phyloP scores from a whole-genome alignment of 2,797 vertebrate species.

The Acrossocheilus fasciatus region DNA sequence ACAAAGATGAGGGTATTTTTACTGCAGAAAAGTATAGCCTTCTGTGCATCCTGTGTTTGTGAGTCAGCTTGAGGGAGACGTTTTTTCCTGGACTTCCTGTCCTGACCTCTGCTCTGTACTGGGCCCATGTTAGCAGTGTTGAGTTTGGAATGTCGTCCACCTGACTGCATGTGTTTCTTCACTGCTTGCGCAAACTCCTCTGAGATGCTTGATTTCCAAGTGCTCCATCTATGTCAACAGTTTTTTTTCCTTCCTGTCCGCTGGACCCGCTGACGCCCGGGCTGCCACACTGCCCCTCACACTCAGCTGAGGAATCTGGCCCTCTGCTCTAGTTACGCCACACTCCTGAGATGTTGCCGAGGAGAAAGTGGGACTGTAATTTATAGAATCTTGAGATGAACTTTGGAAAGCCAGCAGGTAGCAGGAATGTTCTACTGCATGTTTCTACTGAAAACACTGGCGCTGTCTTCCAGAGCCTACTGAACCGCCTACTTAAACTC shows the following conservation, averaged over 20 bases:
- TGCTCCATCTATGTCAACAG: constrained; percentile 64
- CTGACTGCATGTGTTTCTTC: constrained; percentile 69
- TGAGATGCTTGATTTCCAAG: constrained; percentile 47
- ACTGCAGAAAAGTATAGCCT: constrained; percentile 21
- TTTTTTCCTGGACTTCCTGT: constrained; percentile 62
- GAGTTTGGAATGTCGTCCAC: constrained; percentile 68
- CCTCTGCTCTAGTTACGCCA: constrained; percentile 42
- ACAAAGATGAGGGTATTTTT: constrained; percentile 51
- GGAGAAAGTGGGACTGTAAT: constrained; percentile 54
- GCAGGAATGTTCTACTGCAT: constrained; percentile 9
- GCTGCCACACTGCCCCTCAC: constrained; percentile 47
- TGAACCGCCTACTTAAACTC: not conserved
- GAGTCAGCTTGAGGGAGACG: constrained; percentile 52
- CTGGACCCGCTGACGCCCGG: constrained; percentile 61
- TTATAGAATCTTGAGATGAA: constrained; percentile 42
- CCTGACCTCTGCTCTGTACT: constrained; percentile 51
- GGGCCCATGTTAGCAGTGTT: constrained; percentile 39
- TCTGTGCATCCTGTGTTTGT: constrained; percentile 36
- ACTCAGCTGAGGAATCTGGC: constrained; percentile 62
- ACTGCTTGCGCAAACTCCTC: constrained; percentile 58
- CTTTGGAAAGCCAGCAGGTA: constrained; percentile 45
- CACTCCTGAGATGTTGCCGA: constrained; percentile 44
- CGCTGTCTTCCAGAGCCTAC: not conserved
- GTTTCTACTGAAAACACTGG: constrained; percentile 5
- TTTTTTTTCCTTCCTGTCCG: constrained; percentile 67